Conservation (phyloP, 2,888 invertebrate species). For the Agapostemon virescens region DNA sequence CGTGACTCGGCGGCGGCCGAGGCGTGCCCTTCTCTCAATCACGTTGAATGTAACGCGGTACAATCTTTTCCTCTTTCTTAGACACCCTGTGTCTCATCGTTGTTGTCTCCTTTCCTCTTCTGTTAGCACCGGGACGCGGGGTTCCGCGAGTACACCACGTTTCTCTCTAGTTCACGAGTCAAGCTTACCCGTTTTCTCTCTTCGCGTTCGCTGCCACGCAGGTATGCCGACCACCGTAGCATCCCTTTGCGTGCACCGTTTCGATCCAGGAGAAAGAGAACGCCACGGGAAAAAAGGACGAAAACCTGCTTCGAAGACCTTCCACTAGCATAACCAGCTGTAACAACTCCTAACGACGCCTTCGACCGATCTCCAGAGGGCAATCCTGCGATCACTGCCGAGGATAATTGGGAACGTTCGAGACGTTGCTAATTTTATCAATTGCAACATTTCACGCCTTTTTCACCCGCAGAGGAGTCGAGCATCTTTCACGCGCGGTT, state of each 20-base stretch:
- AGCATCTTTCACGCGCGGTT: no score
- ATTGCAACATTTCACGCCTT: not conserved
- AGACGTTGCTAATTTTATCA: not conserved
- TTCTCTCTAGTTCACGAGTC: slow-evolving; percentile 51
- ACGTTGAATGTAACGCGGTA: slow-evolving; percentile 78
- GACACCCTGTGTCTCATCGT: not conserved
- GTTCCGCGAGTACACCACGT: slow-evolving; percentile 27
- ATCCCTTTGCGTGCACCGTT: slow-evolving; percentile 42
- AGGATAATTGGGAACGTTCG: slow-evolving; percentile 2
- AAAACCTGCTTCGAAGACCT: slow-evolving; percentile 9
- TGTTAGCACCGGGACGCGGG: not conserved
- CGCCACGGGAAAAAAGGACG: not conserved
- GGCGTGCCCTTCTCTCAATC: slow-evolving; percentile 77
- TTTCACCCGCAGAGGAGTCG: not conserved
- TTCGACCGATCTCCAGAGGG: slow-evolving; percentile 11
- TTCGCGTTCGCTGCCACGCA: slow-evolving; percentile 42
- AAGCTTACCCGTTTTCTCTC: slow-evolving; percentile 56
- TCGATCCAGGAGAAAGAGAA: slow-evolving; percentile 6
- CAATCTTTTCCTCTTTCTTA: slow-evolving; percentile 27
- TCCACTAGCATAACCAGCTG: slow-evolving; percentile 13
- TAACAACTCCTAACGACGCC: slow-evolving; percentile 12
- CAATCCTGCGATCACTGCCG: slow-evolving; percentile 12
- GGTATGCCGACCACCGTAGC: slow-evolving; percentile 46
- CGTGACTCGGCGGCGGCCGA: slow-evolving; percentile 75
- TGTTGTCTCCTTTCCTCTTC: not conserved